phyloP scores from a whole-genome alignment of 2,113 vertebrate genomes.

The Clarias gariepinus region DNA sequence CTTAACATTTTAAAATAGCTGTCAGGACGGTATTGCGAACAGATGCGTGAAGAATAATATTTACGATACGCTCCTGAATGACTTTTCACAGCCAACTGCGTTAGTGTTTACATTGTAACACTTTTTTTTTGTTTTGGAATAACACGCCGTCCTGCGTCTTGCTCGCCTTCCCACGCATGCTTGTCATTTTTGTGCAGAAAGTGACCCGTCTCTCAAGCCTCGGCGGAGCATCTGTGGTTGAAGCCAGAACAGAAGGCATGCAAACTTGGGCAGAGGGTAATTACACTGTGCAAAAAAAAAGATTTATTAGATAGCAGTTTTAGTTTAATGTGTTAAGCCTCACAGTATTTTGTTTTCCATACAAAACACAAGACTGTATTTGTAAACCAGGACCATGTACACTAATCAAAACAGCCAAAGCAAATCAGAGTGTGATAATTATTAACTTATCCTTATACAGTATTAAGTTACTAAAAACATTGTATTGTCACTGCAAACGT shows the following conservation, averaged over 20 bases:
- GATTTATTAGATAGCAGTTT: slow-evolving; percentile 7
- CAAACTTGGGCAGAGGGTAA: slow-evolving; percentile 43
- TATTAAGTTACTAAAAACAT: not conserved
- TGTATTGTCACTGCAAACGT: too few relatives aligned
- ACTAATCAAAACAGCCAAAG: slow-evolving; percentile 13
- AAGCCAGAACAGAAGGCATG: slow-evolving; percentile 44
- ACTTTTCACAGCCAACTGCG: slow-evolving; percentile 42
- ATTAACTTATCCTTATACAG: not conserved
- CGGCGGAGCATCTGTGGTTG: slow-evolving; percentile 47
- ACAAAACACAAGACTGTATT: not conserved
- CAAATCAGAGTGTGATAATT: not conserved
- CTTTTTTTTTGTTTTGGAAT: slow-evolving; percentile 52
- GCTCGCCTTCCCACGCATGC: slow-evolving; percentile 46
- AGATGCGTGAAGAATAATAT: slow-evolving; percentile 57
- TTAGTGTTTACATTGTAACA: slow-evolving; percentile 56
- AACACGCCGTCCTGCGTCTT: not conserved
- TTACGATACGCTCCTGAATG: slow-evolving; percentile 50
- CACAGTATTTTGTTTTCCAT: slow-evolving; percentile 11
- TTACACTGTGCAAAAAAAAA: slow-evolving; percentile 45
- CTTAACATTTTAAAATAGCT: slow-evolving; percentile 49
- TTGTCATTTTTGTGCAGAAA: slow-evolving; percentile 44
- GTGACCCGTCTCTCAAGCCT: slow-evolving; percentile 28
- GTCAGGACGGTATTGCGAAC: slow-evolving; percentile 51
- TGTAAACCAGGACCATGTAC: slow-evolving; percentile 30
- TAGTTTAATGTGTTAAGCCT: slow-evolving; percentile 47